Base-by-base conservation (phyloP, 1,140 invertebrate genomes). In the Acromyrmex echinatior region DNA sequence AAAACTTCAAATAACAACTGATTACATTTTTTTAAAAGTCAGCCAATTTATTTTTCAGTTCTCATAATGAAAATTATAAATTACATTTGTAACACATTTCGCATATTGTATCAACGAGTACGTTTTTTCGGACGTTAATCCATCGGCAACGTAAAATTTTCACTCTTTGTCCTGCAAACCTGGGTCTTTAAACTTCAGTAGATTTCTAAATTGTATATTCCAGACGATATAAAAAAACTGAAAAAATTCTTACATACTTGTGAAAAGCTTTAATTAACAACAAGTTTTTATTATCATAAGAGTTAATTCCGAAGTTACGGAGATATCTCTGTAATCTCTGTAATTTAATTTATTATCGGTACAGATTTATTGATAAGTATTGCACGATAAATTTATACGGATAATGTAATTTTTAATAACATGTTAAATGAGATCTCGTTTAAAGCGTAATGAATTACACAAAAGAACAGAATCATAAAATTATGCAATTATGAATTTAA, bases 331-430 rank as follows among this genome's bases (percentile, higher is more conserved):
- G 21, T 45, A 70, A 80, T 70, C 63, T 28, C 14, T 21, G 31
- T 18, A 9, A 35, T 60, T n/a, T 39, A 14, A 58, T 56, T 70
- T 56, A 25, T 56, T 70, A 56, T 53, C 9, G 7, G 35, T 18
- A 21, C 18, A 51, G 76, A 66, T 65, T 78, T 78, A 78, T 77
- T 45, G 76, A 78, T 63, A 76, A 76, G n/a, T n/a, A 39, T 77
- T 10, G 12, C 12, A 3, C n/a, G 45, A 66, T 66, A 66, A 80
- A 28, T 0, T 79, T 6, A 12, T 14, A 18, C 9, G 16, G 35
- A 25, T 12, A 39, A 10, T 51, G 18, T 31, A 51, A 31, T 56
- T 68, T 39, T 35, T 9, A 39, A 21, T 39, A 56, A 9, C 63
- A 21, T 51, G 63, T 35, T 18, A 53, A 68, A 68, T 4, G 7